Percentiles rank a stretch among this genome's conserved stretches.
These are phyloP conservation scores for Lithophane semibrunnea DNA, from an alignment of 2,888 invertebrate genomes.

Conservation along the genomic window DNA sequence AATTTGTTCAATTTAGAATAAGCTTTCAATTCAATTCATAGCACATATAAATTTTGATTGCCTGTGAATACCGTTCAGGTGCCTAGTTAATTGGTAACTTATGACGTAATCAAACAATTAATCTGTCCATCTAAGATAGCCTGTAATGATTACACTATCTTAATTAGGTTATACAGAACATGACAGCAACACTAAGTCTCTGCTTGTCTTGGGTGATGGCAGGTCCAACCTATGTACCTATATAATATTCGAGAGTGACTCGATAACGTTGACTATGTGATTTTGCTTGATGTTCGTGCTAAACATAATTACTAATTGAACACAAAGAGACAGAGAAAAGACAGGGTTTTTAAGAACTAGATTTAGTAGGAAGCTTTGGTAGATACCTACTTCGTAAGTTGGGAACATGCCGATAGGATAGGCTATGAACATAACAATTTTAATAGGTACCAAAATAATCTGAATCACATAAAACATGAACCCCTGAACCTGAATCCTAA, in stretches of 20 bases:
- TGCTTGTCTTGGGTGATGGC: neutral
- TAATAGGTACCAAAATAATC: neutral
- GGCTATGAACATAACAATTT: neutral
- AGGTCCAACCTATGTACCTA: neutral
- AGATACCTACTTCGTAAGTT: neutral
- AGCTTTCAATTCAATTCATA: slow-evolving; percentile 36
- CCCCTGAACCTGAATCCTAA: neutral
- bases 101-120: slow-evolving; percentile 56
- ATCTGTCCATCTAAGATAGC: slow-evolving; percentile 45
- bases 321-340: too few relatives aligned
- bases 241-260: neutral
- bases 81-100: slow-evolving; percentile 49
- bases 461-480: neutral
- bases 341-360: neutral
- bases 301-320: neutral
- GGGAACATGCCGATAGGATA: too few relatives aligned
- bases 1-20: slow-evolving; percentile 20
- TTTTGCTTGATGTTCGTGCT: neutral
- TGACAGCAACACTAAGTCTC: slow-evolving; percentile 27
- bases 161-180: slow-evolving; percentile 50
- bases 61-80: slow-evolving; percentile 15
- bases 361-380: neutral
- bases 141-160: slow-evolving; percentile 40
- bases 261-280: neutral
- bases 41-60: slow-evolving; percentile 27